Evolutionary conservation across 2,113 vertebrate species (phyloP), one percentile per base, ranked within the genome.

Genomic region (Antechinus flavipes): DNA sequence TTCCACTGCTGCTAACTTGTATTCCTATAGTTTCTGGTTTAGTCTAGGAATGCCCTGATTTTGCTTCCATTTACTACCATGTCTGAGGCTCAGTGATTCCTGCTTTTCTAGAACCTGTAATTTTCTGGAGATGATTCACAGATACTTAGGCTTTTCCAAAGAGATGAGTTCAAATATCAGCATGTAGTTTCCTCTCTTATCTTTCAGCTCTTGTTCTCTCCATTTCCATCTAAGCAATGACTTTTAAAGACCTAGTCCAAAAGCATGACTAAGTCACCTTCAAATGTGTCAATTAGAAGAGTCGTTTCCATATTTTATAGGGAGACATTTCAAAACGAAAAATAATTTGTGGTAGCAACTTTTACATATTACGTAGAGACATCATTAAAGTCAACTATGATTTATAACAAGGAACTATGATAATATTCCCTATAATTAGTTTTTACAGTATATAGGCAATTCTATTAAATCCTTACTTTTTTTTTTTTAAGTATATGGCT

Each of bases 401-500:
- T 16, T 76, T 76, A 76, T 12, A 76, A 19, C 6, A 16, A 42
- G 68, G n/a, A 84, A 9, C 16, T 84, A 42, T 42, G 68, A 84
- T 84, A 19, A 42, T 84, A 84, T 84, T n/a, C 7, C 42, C 19
- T 42, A 42, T 42, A 22, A 84, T n/a, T 23, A 8, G n/a, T 84
- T 42, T 47, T 91, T 95, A 93, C 35, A 94, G 95, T 55, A 16
- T 76, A 42, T 53, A 68, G 27, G 2, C 50, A 61, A 54, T 94
- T 93, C 27, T 91, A 94, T 92, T 76, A 42, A 84, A 22, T 90
- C 7, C 53, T 94, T 68, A 68, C 30, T 16, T 35, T 94, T 89
- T 89, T 90, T 95, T 25, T 49, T 76, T 94, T 91, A 94, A n/a
- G 30, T 76, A 46, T 56, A 89, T n/a, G 90, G 24, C 90, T n/a